These are phyloP conservation scores for Anolis carolinensis DNA, from an alignment of 2,113 vertebrate genomes.

Conservation along the genomic window DNA sequence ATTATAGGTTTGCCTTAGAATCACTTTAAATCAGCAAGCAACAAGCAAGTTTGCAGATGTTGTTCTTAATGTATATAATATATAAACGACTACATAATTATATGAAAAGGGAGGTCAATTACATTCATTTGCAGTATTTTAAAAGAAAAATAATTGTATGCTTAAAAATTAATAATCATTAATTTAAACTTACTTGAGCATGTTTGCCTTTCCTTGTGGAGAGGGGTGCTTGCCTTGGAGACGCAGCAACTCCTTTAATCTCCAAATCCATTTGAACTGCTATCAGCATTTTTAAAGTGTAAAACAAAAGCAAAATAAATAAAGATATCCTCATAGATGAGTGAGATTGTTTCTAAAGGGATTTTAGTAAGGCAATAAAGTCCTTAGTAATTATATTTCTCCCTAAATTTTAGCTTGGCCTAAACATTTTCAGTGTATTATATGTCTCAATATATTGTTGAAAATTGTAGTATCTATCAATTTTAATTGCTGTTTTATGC, in stretches of 20 bases:
- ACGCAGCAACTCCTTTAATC: conserved; percentile 66
- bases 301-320: conserved; percentile 22
- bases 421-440: not conserved
- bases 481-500: not conserved
- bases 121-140: not conserved
- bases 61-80: too few species aligned
- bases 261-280: conserved; percentile 73
- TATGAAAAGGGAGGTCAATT: not conserved
- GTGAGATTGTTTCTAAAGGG: not conserved
- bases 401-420: not conserved
- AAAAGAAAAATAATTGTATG: conserved; percentile 8
- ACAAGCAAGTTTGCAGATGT: too few species aligned
- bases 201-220: conserved; percentile 40
- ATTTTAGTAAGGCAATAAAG: not conserved
- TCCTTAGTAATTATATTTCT: not conserved
- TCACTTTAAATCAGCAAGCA: too few species aligned
- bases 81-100: not conserved
- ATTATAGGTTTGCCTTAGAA: too few species aligned
- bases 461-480: not conserved
- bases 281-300: conserved; percentile 21
- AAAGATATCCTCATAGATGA: not conserved
- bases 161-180: conserved; percentile 1
- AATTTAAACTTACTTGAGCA: conserved; percentile 60
- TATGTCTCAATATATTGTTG: not conserved
- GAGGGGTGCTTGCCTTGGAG: conserved; percentile 52